phyloP scores from a whole-genome alignment of 2,113 vertebrate genomes.

The Heterotilapia buettikoferi region DNA sequence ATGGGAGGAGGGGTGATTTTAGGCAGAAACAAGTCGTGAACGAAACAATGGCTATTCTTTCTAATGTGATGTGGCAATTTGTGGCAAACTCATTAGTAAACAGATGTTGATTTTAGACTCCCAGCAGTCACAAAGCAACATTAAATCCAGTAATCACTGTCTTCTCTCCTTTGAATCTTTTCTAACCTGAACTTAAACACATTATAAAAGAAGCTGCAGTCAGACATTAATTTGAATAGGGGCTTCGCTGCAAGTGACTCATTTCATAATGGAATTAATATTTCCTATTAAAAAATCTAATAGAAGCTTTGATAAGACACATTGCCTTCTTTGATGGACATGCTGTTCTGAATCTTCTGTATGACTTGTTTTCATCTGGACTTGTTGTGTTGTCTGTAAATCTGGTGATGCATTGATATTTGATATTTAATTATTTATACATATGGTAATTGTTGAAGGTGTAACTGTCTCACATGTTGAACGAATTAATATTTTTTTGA shows the following conservation, averaged over 20 bases:
- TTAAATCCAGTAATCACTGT: background rate
- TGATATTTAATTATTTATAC: background rate
- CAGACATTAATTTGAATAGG: background rate
- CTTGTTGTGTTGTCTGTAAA: background rate
- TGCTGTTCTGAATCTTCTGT: background rate
- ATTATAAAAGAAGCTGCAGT: background rate
- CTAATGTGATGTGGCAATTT: background rate
- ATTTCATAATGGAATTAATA: background rate
- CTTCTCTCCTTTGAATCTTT: background rate
- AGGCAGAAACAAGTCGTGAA: background rate
- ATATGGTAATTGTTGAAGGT: background rate
- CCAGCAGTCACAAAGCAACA: background rate
- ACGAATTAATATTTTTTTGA: accelerated
- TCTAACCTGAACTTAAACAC: background rate
- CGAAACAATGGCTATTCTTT: background rate
- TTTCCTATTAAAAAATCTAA: background rate
- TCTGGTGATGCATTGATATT: background rate
- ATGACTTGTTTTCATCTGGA: background rate
- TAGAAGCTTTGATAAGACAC: background rate
- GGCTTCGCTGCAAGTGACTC: background rate
- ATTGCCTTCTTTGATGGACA: background rate
- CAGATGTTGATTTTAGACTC: background rate
- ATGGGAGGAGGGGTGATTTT: background rate
- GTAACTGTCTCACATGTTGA: background rate
- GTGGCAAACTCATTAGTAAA: background rate